Evolutionary conservation across 2,888 invertebrate species (phyloP).

Genomic region (Stenodema calcarata): DNA sequence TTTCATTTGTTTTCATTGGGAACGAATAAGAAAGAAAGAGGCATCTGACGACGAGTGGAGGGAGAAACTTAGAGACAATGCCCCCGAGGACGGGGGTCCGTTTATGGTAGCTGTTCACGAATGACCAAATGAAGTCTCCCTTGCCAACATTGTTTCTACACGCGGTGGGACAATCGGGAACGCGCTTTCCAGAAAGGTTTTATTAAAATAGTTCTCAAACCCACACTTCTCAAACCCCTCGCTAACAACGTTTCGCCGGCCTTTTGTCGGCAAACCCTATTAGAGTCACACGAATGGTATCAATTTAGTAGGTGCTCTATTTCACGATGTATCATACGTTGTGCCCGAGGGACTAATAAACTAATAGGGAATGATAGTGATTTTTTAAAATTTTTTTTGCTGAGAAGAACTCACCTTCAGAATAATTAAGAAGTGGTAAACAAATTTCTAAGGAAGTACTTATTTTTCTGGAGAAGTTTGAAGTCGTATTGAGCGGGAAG

Average conservation of each 20-base stretch:
- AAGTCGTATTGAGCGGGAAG: too few species aligned
- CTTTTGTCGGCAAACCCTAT: conserved; percentile 25
- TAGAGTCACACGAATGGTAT: too few species aligned
- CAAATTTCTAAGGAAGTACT: too few species aligned
- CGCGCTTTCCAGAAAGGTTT: conserved; percentile 12
- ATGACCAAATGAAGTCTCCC: conserved; percentile 53
- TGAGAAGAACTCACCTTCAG: too few species aligned
- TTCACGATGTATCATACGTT: too few species aligned
- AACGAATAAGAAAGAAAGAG: neutral
- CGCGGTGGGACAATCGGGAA: conserved; percentile 1
- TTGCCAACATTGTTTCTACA: conserved; percentile 50
- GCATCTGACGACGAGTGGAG: neutral
- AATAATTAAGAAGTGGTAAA: too few species aligned
- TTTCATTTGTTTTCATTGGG: neutral
- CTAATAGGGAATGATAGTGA: too few species aligned
- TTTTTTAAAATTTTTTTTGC: too few species aligned
- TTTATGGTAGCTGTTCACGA: conserved; percentile 50
- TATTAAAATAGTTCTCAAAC: conserved; percentile 25
- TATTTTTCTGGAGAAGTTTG: too few species aligned
- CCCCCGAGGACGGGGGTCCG: neutral
- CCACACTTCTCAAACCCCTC: neutral
- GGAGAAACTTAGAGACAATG: conserved; percentile 41
- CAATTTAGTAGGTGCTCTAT: too few species aligned
- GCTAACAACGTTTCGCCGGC: conserved; percentile 1
- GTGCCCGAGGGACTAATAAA: too few species aligned